These are phyloP conservation scores for Stigmatopora argus DNA, from an alignment of 2,113 vertebrate genomes.

Conservation along the genomic window DNA sequence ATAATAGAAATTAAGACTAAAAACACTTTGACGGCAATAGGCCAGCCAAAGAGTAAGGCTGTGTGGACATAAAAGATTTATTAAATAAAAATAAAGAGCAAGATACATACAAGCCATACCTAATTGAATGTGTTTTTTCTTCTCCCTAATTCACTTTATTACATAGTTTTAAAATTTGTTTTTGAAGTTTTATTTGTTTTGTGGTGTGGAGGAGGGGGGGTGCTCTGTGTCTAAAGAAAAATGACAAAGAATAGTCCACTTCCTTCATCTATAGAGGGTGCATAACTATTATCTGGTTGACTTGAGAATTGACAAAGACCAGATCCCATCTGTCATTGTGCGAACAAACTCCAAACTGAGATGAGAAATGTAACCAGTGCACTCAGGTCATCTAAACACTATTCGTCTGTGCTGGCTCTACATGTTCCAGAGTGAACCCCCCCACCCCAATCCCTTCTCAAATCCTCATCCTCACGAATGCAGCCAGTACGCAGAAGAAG, in stretches of 20 bases:
- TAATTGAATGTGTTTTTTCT: too few species aligned
- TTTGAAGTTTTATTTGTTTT: too few species aligned
- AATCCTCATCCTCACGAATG: background rate
- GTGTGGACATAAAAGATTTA: too few species aligned
- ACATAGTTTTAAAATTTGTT: too few species aligned
- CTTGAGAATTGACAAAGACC: background rate
- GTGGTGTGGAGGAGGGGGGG: too few species aligned
- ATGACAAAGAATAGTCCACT: background rate
- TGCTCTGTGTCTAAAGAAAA: too few species aligned
- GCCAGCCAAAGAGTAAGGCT: too few species aligned
- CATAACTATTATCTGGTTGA: background rate
- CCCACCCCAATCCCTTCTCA: background rate
- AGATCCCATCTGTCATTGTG: background rate
- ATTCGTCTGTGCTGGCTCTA: background rate
- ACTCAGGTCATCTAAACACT: background rate
- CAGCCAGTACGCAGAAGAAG: background rate
- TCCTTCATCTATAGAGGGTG: background rate
- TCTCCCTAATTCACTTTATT: too few species aligned
- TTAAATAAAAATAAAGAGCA: too few species aligned
- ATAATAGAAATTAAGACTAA: too few species aligned
- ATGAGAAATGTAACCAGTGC: background rate
- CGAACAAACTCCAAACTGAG: background rate
- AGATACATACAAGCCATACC: too few species aligned
- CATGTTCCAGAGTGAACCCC: background rate
- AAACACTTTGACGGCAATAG: too few species aligned